Evolutionary conservation across 2,113 vertebrate genomes (phyloP), one percentile per base, ranked within the genome.

Genomic region (Camelus bactrianus): DNA sequence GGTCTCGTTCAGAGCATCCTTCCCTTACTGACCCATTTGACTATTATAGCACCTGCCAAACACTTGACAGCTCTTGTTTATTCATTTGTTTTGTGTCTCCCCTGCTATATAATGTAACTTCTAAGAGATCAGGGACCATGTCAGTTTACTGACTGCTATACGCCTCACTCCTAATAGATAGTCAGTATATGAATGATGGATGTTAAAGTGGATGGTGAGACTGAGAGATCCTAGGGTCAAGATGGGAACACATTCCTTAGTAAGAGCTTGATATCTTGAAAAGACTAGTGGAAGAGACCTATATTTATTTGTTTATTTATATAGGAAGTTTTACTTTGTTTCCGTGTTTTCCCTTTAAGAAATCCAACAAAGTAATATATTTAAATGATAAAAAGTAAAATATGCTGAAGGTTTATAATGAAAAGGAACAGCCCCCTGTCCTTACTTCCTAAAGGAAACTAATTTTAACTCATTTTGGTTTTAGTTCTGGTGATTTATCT

Each of bases 371-470:
- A 95, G 19, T 83, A 89, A 80, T 84, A 32, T 32, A 62, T 89
- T 80, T 26, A 92, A 89, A 69, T 30, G 38, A 89, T 89, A 89
- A 92, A 80, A 93, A 80, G 67, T 77, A 73, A 96, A 81, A 67
- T 58, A 35, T 28, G 69, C 19, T 58, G 52, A 72, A 26, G 19
- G 30, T 86, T 81, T 92, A 67, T 48, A 70, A 92, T 90, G 73
- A 85, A 96, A 85, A 69, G 24, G 24, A 76, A 54, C 10, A 85
- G 42, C 52, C 19, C 28, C 14, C 84, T 62, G 5, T 54, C 38
- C 54, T 42, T 3, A 30, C 38, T 89, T 89, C 50, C 48, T 96
- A 75, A 89, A 69, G 52, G 58, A 90, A 93, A 85, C 16, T n/a
- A 81, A 83, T 38, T 89, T 76, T 30, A 92, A 70, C 30, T 76